Conservation (phyloP, 2,113 vertebrate genomes). For the Anarhynchus alexandrinus region DNA sequence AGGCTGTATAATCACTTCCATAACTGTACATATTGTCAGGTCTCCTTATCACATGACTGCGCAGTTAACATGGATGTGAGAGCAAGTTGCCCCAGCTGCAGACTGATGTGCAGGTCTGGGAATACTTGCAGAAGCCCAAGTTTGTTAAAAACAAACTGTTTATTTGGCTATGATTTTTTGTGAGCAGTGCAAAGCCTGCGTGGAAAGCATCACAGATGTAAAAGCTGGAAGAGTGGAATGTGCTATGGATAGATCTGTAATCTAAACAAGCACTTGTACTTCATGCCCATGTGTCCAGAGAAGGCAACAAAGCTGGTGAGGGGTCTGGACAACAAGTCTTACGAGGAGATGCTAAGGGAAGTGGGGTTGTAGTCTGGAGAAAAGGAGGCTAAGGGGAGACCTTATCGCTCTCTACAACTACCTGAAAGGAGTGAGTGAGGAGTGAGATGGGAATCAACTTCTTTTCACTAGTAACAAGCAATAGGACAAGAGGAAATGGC, state of each 20-base stretch:
- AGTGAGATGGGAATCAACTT: too few relatives aligned
- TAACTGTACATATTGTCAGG: neutral
- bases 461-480: too few relatives aligned
- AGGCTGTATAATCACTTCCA: neutral
- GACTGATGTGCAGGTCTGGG: neutral
- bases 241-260: neutral
- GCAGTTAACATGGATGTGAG: neutral
- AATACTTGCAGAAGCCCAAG: neutral
- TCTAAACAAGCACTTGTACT: neutral
- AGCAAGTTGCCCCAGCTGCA: neutral
- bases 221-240: neutral
- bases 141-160: neutral
- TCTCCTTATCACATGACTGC: neutral
- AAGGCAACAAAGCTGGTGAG: too few relatives aligned
- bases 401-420: too few relatives aligned
- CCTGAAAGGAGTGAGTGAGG: too few relatives aligned
- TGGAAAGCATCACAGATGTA: neutral
- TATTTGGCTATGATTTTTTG: neutral
- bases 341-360: too few relatives aligned
- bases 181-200: neutral
- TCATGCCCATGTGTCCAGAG: fast-evolving
- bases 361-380: too few relatives aligned
- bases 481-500: too few relatives aligned
- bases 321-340: too few relatives aligned
- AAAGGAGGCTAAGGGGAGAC: too few relatives aligned